A percentile compares a stretch with the other conserved stretches of the same genome.
phyloP scores from a whole-genome alignment of 2,888 invertebrate species.

The Hetaerina titia region DNA sequence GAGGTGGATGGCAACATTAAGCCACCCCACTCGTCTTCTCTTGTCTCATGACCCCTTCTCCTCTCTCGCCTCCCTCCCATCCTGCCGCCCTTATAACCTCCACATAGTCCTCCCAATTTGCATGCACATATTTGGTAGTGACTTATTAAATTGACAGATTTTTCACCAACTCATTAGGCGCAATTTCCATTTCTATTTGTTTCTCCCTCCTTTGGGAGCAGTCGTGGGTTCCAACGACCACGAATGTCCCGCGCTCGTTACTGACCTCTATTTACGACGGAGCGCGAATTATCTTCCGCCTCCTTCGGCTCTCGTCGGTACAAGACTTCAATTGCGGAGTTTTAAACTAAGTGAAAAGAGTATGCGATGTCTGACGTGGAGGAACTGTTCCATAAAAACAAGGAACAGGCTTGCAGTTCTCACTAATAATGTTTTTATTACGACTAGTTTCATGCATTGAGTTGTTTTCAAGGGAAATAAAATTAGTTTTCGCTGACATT shows the following conservation, averaged over 20 bases:
- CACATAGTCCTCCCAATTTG: not conserved
- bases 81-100: not conserved
- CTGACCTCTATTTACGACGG: no score
- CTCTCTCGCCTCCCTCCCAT: not conserved
- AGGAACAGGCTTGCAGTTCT: no score
- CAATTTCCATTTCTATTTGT: constrained; percentile 18
- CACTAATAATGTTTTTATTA: no score
- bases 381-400: no score
- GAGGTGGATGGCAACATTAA: not conserved
- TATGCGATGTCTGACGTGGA: no score
- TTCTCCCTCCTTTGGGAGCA: not conserved
- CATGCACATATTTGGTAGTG: constrained; percentile 9
- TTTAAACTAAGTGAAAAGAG: no score
- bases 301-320: no score
- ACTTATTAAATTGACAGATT: not conserved
- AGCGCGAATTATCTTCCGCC: no score
- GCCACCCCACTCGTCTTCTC: not conserved
- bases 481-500: no score
- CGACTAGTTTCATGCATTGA: no score
- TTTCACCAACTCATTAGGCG: not conserved
- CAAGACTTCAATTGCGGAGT: no score
- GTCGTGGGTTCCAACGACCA: not conserved
- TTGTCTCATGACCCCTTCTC: not conserved
- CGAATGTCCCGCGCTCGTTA: not conserved
- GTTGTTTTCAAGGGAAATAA: no score